phyloP scores from a whole-genome alignment of 2,888 invertebrate species.

The Drosophila lutescens region DNA sequence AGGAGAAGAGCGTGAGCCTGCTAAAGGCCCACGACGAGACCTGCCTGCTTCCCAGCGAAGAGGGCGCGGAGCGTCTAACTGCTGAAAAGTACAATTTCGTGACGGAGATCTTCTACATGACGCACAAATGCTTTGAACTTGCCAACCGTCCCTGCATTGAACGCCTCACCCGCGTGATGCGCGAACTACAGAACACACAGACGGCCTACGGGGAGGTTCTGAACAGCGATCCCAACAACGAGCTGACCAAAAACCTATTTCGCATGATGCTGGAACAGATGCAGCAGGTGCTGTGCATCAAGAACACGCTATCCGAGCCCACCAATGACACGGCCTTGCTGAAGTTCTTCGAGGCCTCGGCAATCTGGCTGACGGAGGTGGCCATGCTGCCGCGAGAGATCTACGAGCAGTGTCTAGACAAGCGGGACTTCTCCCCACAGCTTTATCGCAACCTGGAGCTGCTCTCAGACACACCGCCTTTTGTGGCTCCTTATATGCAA shows the following conservation, averaged over 20 bases:
- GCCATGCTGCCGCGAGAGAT: constrained; percentile 86
- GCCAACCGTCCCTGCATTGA: constrained; percentile 89
- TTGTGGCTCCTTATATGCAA: constrained; percentile 89
- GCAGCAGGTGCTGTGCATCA: constrained; percentile 88
- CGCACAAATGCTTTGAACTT: constrained; percentile 93
- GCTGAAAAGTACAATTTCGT: constrained; percentile 90
- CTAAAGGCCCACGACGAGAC: constrained; percentile 90
- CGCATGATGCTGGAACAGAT: constrained; percentile 88
- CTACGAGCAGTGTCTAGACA: constrained; percentile 74
- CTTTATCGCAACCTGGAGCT: constrained; percentile 81
- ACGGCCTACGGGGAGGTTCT: constrained; percentile 89
- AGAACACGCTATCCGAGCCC: constrained; percentile 91
- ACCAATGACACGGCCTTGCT: constrained; percentile 89
- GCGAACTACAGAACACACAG: constrained; percentile 90
- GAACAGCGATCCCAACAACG: constrained; percentile 86
- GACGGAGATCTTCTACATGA: constrained; percentile 95
- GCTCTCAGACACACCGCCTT: constrained; percentile 87
- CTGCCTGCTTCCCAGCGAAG: constrained; percentile 89
- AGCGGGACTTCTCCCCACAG: constrained; percentile 87
- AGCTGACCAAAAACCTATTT: constrained; percentile 87
- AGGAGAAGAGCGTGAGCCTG: constrained; percentile 88
- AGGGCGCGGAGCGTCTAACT: constrained; percentile 85
- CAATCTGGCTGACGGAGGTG: constrained; percentile 94
- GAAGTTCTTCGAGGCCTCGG: constrained; percentile 91
- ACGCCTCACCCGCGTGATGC: constrained; percentile 88